Conservation (phyloP, 2,888 invertebrate genomes). For the Corythucha ciliata region DNA sequence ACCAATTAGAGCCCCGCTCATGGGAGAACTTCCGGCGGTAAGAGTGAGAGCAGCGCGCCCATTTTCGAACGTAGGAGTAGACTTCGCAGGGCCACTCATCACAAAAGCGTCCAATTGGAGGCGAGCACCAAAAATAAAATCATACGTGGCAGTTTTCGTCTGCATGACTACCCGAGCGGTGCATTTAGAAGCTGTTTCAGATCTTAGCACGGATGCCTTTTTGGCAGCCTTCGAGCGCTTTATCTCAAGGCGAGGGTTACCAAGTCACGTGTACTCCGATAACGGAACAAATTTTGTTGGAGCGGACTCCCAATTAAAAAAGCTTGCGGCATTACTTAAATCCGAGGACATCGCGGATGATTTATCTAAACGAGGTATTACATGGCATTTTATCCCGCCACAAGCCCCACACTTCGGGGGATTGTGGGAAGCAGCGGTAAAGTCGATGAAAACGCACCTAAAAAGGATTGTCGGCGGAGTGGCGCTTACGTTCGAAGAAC, state of each 20-base stretch:
- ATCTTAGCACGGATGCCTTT: constrained; percentile 37
- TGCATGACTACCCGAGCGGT: constrained; percentile 36
- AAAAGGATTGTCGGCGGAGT: constrained; percentile 29
- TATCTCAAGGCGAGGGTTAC: constrained; percentile 36
- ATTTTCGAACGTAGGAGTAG: constrained; percentile 37
- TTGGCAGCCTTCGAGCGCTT: constrained; percentile 38
- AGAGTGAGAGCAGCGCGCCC: constrained; percentile 16
- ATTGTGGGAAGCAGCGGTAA: constrained; percentile 37
- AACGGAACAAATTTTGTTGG: constrained; percentile 40
- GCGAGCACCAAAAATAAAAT: constrained; percentile 29
- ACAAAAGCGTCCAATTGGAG: constrained; percentile 29
- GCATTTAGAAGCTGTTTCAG: constrained; percentile 38
- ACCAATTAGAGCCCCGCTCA: constrained; percentile 12
- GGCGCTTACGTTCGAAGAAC: constrained; percentile 36
- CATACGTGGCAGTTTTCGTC: constrained; percentile 36
- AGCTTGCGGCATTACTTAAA: not conserved
- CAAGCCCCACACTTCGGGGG: constrained; percentile 37
- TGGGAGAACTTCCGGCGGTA: constrained; percentile 23
- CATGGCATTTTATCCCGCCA: constrained; percentile 29
- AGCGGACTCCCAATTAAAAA: constrained; percentile 29
- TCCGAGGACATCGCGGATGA: constrained; percentile 27
- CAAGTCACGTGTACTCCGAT: constrained; percentile 37
- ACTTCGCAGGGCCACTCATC: constrained; percentile 35
- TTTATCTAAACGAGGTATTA: constrained; percentile 37
- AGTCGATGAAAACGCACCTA: constrained; percentile 36